A percentile compares a stretch with the other conserved stretches of the same genome.
Evolutionary conservation across 1,140 invertebrate species (phyloP).

Genomic region (Portunus trituberculatus): DNA sequence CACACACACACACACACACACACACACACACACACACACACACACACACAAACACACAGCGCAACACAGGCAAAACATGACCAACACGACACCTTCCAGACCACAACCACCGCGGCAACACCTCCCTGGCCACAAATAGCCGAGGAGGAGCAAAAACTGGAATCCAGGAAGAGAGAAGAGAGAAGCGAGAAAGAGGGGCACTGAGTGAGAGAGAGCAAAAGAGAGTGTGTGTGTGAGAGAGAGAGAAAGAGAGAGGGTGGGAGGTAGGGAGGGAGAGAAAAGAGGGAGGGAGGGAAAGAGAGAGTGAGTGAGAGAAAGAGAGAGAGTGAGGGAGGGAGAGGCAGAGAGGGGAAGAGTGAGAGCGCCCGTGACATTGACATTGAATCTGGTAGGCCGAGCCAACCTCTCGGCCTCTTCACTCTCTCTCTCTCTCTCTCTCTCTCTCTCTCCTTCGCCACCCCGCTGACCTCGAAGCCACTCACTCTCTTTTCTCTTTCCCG

Average conservation of each 20-base stretch:
- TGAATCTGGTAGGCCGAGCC: slow-evolving; percentile 60
- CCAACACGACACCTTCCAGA: background rate
- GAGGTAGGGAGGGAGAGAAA: background rate
- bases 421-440: background rate
- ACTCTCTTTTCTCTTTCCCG: background rate
- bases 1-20: background rate
- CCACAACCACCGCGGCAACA: background rate
- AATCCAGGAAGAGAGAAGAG: background rate
- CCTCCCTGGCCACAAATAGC: background rate
- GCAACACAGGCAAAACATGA: background rate
- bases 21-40: slow-evolving; percentile 5
- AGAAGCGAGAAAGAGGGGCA: background rate
- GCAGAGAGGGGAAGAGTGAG: slow-evolving; percentile 47
- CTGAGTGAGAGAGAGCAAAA: slow-evolving; percentile 20
- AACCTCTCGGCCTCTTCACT: background rate
- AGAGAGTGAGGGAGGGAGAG: slow-evolving; percentile 47
- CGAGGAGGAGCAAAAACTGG: background rate
- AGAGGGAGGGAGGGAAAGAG: background rate
- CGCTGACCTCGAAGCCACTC: slow-evolving; percentile 13
- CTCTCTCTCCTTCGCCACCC: slow-evolving; percentile 16
- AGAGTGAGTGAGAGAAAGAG: background rate
- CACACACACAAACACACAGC: background rate
- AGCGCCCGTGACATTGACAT: slow-evolving; percentile 68
- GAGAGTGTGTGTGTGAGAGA: background rate
- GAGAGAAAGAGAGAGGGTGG: slow-evolving; percentile 33